Evolutionary conservation across 2,797 vertebrate genomes (phyloP).

Genomic region (Sebastes variabilis): DNA sequence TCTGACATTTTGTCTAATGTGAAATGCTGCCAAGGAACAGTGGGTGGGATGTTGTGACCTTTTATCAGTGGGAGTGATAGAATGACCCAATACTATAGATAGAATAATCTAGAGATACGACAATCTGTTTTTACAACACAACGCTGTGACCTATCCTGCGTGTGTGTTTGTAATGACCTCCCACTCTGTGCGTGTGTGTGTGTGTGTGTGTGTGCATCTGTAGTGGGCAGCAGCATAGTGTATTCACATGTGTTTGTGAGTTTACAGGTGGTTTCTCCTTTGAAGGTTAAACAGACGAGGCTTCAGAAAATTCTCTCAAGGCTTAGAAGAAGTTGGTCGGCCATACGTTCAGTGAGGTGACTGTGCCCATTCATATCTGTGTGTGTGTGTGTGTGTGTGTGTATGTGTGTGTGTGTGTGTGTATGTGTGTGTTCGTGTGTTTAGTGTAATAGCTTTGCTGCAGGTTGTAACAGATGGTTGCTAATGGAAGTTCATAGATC

Average conservation of each 20-base stretch:
- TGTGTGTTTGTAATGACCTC: constrained; percentile 21
- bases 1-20: constrained; percentile 77
- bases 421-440: constrained; percentile 2
- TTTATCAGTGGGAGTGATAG: constrained; percentile 63
- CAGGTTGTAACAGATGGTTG: constrained; percentile 88
- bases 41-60: constrained; percentile 72
- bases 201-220: constrained; percentile 1
- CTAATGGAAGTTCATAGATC: constrained; percentile 89
- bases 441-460: constrained; percentile 78
- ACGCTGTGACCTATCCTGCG: constrained; percentile 7
- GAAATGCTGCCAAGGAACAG: constrained; percentile 64
- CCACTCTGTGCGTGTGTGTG: background rate
- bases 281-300: constrained; percentile 70
- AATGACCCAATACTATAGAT: constrained; percentile 53
- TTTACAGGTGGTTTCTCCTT: constrained; percentile 36
- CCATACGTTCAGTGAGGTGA: constrained; percentile 42
- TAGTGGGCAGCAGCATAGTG: constrained; percentile 8
- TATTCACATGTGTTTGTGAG: constrained; percentile 48
- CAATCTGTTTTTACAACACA: constrained; percentile 50
- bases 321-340: constrained; percentile 41
- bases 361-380: constrained; percentile 25
- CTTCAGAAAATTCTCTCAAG: constrained; percentile 48
- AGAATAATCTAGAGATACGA: constrained; percentile 44
- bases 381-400: background rate
- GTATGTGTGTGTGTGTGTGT: constrained; percentile 5